phyloP scores from a whole-genome alignment of 1,140 invertebrate species.

The Papilio dardanus region DNA sequence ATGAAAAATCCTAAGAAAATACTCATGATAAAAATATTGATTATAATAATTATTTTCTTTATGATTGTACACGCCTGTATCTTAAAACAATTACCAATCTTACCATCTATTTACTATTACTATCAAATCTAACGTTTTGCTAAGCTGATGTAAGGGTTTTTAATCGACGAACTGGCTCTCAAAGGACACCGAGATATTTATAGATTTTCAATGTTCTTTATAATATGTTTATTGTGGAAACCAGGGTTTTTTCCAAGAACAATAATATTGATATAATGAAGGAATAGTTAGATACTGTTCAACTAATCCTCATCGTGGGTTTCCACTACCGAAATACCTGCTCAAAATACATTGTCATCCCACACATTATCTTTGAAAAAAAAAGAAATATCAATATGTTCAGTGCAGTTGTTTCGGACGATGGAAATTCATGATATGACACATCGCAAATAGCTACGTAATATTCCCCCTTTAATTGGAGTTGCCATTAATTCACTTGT shows the following conservation, averaged over 20 bases:
- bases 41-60: not conserved
- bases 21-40: not conserved
- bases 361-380: not conserved
- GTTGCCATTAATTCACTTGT: not conserved
- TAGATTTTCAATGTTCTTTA: not conserved
- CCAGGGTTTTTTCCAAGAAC: not conserved
- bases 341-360: not conserved
- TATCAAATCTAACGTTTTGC: not conserved
- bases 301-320: not conserved
- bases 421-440: not conserved
- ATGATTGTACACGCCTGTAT: not conserved
- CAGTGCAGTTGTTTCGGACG: not conserved
- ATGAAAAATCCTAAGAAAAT: not conserved
- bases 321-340: not conserved
- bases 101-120: no score
- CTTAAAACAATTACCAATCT: not conserved
- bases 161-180: conserved; percentile 41
- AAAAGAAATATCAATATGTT: no score
- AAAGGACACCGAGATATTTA: conserved; percentile 41
- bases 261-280: not conserved
- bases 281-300: not conserved
- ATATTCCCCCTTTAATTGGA: not conserved
- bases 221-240: not conserved
- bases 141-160: not conserved
- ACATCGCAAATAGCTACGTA: not conserved